These are phyloP conservation scores for Notodonta ziczac DNA, from an alignment of 2,888 invertebrate species.

Conservation along the genomic window DNA sequence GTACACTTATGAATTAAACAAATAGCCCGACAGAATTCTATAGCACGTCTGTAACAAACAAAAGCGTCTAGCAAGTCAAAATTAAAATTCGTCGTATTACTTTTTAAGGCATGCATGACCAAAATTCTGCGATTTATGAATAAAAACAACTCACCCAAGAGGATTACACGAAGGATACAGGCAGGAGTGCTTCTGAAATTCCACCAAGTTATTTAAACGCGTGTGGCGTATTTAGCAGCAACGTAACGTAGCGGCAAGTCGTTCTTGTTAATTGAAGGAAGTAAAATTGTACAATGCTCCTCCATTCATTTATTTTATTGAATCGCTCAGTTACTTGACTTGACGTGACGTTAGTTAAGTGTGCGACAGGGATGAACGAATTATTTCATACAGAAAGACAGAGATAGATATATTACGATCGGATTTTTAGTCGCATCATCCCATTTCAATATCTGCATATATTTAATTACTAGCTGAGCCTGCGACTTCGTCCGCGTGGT, in stretches of 20 bases:
- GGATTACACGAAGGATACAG: not conserved
- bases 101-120: constrained; percentile 15
- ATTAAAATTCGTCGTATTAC: constrained; percentile 29
- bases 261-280: constrained; percentile 25
- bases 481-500: too few species aligned
- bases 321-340: constrained; percentile 27
- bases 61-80: constrained; percentile 13
- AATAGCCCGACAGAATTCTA: constrained; percentile 26
- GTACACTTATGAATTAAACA: constrained; percentile 18
- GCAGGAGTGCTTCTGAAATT: constrained; percentile 15
- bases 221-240: constrained; percentile 27
- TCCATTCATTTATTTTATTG: constrained; percentile 41
- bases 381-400: constrained; percentile 1
- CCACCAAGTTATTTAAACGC: constrained; percentile 18
- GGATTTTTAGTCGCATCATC: constrained; percentile 17
- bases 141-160: constrained; percentile 1
- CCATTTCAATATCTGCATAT: too few species aligned
- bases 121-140: constrained; percentile 7
- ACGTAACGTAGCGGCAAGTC: constrained; percentile 47
- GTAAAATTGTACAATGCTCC: constrained; percentile 19
- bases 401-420: constrained; percentile 18
- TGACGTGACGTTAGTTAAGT: constrained; percentile 24
- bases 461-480: too few species aligned
- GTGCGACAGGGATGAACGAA: constrained; percentile 38
- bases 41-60: constrained; percentile 24